These are phyloP conservation scores for Linnaemya vulpina DNA, from an alignment of 2,888 invertebrate genomes.

Conservation along the genomic window DNA sequence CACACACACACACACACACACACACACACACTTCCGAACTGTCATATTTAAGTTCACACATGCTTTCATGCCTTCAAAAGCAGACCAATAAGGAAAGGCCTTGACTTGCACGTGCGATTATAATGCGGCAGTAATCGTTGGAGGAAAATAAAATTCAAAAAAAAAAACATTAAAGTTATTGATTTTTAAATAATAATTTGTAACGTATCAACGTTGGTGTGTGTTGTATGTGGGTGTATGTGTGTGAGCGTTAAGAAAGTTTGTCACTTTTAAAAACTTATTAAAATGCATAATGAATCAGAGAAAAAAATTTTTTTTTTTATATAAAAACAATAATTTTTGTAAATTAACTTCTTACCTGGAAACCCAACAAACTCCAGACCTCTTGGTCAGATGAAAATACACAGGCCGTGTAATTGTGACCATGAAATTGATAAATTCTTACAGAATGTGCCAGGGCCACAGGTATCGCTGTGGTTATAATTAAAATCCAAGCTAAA, in stretches of 20 bases:
- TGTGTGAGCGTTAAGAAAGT: neutral
- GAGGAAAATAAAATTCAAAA: neutral
- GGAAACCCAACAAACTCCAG: constrained; percentile 84
- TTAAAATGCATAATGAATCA: neutral
- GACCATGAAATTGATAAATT: constrained; percentile 86
- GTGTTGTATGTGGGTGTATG: too few relatives aligned
- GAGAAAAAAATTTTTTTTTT: too few relatives aligned
- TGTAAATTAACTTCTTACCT: constrained; percentile 76
- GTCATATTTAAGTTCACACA: neutral
- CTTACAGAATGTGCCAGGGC: constrained; percentile 90
- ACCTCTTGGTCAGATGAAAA: constrained; percentile 86
- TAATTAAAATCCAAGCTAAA: constrained; percentile 91
- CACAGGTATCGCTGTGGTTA: constrained; percentile 90
- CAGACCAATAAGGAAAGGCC: neutral
- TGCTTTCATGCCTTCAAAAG: neutral
- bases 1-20: neutral
- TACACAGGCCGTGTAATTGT: constrained; percentile 87
- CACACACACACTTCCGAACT: too few relatives aligned
- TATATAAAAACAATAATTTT: too few relatives aligned
- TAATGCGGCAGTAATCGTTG: too few relatives aligned
- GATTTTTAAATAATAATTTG: neutral
- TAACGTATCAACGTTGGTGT: neutral
- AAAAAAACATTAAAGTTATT: neutral
- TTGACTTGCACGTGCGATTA: constrained; percentile 42
- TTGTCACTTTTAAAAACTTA: neutral